A percentile compares a stretch with the other conserved stretches of the same genome.
phyloP scores from a whole-genome alignment of 2,113 vertebrate genomes.

The Aythya baeri region DNA sequence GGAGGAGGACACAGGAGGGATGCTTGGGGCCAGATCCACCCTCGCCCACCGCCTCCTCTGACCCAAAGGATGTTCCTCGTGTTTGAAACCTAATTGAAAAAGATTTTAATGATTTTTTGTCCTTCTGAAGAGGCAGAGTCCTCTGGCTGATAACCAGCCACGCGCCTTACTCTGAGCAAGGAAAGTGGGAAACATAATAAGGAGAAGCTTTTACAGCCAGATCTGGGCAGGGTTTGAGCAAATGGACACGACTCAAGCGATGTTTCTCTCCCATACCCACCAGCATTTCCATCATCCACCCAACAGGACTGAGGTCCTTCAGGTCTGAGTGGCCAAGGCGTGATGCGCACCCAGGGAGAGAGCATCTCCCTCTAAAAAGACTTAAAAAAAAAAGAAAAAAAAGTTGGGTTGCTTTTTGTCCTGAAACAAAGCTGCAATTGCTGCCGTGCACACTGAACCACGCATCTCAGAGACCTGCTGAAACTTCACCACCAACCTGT shows the following conservation, averaged over 20 bases:
- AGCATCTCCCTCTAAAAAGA: background rate
- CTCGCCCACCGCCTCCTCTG: background rate
- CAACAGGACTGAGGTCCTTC: background rate
- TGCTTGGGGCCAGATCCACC: background rate
- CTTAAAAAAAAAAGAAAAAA: background rate
- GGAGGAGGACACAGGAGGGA: background rate
- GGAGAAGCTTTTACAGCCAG: background rate
- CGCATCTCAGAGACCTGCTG: background rate
- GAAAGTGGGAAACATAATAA: accelerated
- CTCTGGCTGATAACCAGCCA: background rate
- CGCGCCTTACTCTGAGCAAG: background rate
- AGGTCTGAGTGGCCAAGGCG: background rate
- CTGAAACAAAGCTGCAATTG: background rate
- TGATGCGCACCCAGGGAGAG: accelerated
- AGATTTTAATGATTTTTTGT: background rate
- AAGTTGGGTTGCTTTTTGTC: background rate
- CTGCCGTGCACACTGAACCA: background rate
- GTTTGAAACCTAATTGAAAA: background rate
- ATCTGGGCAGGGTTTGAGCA: background rate
- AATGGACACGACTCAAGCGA: accelerated
- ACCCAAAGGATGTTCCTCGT: background rate
- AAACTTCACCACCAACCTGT: no score
- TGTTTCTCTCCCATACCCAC: accelerated
- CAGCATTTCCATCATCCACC: background rate
- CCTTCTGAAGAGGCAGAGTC: background rate